Conservation (phyloP, 1,140 invertebrate species). For the Cheumatopsyche charites region DNA sequence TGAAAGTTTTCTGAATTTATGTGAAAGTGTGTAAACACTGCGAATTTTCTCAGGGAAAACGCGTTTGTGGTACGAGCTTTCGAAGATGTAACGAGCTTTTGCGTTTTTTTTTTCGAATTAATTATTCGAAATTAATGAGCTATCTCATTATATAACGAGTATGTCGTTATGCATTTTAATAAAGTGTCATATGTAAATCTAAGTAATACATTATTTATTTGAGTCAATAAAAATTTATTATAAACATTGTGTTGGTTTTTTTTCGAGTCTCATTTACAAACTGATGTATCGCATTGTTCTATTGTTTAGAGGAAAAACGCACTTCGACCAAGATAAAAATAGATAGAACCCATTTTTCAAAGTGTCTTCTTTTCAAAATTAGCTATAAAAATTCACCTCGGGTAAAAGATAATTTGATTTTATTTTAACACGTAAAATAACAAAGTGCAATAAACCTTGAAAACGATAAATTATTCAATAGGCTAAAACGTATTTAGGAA, state of each 20-base stretch:
- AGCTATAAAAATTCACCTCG: not conserved
- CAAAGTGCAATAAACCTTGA: slow-evolving; percentile 17
- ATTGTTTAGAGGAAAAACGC: no score
- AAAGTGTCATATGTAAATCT: no score
- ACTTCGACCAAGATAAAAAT: slow-evolving; percentile 3
- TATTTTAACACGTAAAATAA: slow-evolving; percentile 2
- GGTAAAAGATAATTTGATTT: slow-evolving; percentile 3
- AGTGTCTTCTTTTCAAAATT: not conserved
- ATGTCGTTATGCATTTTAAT: no score
- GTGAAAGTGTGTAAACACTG: slow-evolving; percentile 3
- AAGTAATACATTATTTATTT: no score
- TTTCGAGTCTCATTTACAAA: no score
- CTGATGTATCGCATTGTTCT: no score
- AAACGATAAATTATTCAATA: slow-evolving; percentile 7
- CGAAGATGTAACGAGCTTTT: not conserved
- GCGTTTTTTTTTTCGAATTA: no score
- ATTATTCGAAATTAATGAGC: no score
- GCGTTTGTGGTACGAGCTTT: not conserved
- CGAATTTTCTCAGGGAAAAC: not conserved
- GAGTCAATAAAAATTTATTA: no score
- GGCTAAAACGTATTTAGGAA: not conserved
- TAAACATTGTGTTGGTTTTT: no score
- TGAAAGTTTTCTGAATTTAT: no score
- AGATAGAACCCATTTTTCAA: not conserved
- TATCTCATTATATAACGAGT: no score